These are phyloP conservation scores for Gouania willdenowi DNA, from an alignment of 2,797 vertebrate genomes.

Conservation along the genomic window DNA sequence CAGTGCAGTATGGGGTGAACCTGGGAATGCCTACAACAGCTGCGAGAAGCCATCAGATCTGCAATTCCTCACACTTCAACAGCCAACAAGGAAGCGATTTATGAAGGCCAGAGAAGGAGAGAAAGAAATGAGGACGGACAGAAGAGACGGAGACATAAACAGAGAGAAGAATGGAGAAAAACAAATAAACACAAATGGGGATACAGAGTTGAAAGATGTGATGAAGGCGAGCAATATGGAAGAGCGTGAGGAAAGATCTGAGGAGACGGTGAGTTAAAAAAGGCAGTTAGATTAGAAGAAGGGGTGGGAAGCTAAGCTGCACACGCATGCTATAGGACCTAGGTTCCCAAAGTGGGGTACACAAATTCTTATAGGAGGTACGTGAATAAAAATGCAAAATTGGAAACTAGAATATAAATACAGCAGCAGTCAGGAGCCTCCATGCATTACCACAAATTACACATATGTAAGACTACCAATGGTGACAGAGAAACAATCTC, in stretches of 20 bases:
- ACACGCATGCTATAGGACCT: too few species aligned
- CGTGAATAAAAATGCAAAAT: too few species aligned
- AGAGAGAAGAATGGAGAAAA: conserved; percentile 19
- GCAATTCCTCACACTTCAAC: conserved; percentile 73
- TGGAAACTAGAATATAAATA: too few species aligned
- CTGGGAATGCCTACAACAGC: conserved; percentile 58
- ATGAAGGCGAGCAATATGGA: conserved; percentile 24
- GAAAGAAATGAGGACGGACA: conserved; percentile 1
- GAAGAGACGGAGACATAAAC: conserved; percentile 44
- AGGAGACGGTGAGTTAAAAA: too few species aligned
- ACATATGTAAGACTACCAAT: too few species aligned
- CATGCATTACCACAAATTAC: too few species aligned
- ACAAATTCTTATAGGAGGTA: too few species aligned
- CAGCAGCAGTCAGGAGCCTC: too few species aligned
- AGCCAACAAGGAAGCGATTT: conserved; percentile 68
- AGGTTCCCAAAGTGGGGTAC: too few species aligned
- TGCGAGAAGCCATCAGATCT: conserved; percentile 67
- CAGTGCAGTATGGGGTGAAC: conserved; percentile 47
- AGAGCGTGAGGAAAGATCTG: conserved; percentile 26
- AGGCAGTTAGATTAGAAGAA: too few species aligned
- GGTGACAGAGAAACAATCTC: neutral
- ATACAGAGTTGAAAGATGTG: conserved; percentile 21
- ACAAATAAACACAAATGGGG: conserved; percentile 45
- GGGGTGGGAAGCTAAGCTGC: too few species aligned
- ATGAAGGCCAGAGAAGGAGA: conserved; percentile 32